These are phyloP conservation scores for Distichodus sexfasciatus DNA, from an alignment of 2,797 vertebrate species.

Conservation along the genomic window DNA sequence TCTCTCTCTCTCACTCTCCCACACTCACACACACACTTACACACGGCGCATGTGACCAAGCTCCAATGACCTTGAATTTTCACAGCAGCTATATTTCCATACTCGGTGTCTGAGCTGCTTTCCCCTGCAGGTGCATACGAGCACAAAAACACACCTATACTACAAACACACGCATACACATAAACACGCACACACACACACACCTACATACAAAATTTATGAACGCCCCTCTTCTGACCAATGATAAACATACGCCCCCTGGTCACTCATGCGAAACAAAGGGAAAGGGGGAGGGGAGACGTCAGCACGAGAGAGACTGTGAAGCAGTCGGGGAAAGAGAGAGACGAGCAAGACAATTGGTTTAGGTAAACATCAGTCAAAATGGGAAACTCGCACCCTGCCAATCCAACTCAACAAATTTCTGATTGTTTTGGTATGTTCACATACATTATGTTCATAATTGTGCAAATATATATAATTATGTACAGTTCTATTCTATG, in stretches of 20 bases:
- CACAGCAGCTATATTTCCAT: constrained; percentile 38
- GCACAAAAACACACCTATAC: constrained; percentile 7
- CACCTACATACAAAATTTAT: constrained; percentile 15
- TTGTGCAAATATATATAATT: too few species aligned
- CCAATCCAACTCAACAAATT: neutral
- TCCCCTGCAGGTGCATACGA: constrained; percentile 35
- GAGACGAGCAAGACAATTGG: constrained; percentile 20
- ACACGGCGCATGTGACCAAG: constrained; percentile 45
- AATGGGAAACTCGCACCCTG: neutral
- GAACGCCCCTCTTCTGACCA: constrained; percentile 14
- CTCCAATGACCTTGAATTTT: constrained; percentile 56
- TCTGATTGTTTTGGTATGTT: too few species aligned
- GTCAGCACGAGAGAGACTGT: constrained; percentile 8
- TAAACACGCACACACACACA: constrained; percentile 2
- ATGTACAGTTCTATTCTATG: neutral
- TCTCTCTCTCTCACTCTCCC: constrained; percentile 7
- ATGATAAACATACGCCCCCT: constrained; percentile 41
- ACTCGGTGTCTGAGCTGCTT: neutral
- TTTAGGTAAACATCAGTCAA: constrained; percentile 21
- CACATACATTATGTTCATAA: too few species aligned
- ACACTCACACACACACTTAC: constrained; percentile 25
- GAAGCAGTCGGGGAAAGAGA: neutral
- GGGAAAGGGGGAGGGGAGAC: constrained; percentile 11
- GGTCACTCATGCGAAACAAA: constrained; percentile 43
- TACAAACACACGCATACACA: constrained; percentile 1